Base-by-base conservation (phyloP, 30 jellyfish, hydroid and myxozoan species). In the Aurelia coerulea region DNA sequence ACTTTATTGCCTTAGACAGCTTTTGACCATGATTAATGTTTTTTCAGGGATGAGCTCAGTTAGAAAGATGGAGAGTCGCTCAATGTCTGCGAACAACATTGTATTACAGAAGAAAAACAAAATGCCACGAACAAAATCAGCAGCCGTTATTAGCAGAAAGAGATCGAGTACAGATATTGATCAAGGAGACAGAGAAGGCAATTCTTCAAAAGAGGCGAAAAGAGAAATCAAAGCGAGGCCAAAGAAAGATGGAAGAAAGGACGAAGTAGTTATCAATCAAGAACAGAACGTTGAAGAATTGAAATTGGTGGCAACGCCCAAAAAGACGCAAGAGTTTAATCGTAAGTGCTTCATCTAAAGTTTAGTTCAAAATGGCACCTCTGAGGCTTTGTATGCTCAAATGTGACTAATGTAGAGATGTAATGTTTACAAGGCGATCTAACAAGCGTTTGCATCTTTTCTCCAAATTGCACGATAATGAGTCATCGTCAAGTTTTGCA, bases 61-160 rank as follows among this genome's bases (percentile, higher is more conserved):
- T 4, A 56, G 92, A 39, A 85, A 74, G 53, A 56, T 85, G 63
- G 88, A 77, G 62, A 71, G 69, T 19, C 72, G 94, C 19, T 85
- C 94, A 31, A 16, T 65, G 46, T 85, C 94, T 4, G 94, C 94
- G n/a, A 74, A 68, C 65, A 78, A 74, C 54, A 73, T 85, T 18
- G 69, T 18, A 0, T 18, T 52, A 4, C 73, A 51, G 39, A 85
- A 74, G 80, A 73, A 78, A 67, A 41, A 49, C 70, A 74, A 74
- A 67, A 31, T 85, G 66, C 88, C 94, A 34, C 62, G 94, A 31
- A 74, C 94, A 31, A 74, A 74, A 51, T 85, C 94, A 13, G 94
- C 94, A 0, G 94, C 88, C 29, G 35, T 49, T 34, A 85, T 84
- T 23, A 65, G 84, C 34, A 69, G 94, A 50, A 76, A 74, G 72